Percentiles rank a stretch among this genome's conserved stretches.
phyloP scores from a whole-genome alignment of 2,113 vertebrate species.

The Zootoca vivipara region DNA sequence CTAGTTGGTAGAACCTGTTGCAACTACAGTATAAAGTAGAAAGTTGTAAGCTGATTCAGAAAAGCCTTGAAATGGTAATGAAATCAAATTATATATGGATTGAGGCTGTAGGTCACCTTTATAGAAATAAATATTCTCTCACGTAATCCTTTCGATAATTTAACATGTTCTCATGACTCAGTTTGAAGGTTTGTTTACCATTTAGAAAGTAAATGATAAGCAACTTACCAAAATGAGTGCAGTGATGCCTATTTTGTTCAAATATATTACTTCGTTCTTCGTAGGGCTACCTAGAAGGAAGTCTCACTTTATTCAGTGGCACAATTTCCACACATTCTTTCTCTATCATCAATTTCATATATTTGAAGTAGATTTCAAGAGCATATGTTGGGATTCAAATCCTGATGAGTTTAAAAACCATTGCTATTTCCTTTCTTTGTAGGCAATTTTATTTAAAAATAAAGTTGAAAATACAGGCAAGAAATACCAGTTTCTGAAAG shows the following conservation, averaged over 20 bases:
- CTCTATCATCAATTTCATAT: not conserved
- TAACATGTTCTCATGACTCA: not conserved
- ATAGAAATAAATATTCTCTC: slow-evolving; percentile 44
- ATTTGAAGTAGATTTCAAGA: not conserved
- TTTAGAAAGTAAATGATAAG: accelerated
- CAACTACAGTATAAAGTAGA: slow-evolving; percentile 6
- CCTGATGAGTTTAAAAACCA: not conserved
- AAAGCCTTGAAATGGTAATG: slow-evolving; percentile 36
- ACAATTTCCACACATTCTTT: not conserved
- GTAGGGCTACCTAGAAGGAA: not conserved
- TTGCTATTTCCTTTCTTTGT: not conserved
- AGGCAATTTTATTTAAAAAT: not conserved
- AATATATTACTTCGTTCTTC: not conserved
- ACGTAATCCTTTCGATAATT: slow-evolving; percentile 66
- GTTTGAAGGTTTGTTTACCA: not conserved
- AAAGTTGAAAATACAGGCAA: not conserved
- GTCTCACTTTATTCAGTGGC: not conserved
- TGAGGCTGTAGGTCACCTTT: slow-evolving; percentile 21
- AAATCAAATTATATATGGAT: not conserved
- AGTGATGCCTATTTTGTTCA: not conserved
- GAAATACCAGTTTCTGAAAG: not conserved
- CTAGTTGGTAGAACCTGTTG: slow-evolving; percentile 21
- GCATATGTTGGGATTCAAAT: not conserved
- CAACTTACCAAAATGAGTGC: not conserved
- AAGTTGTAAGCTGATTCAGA: slow-evolving; percentile 13